These are phyloP conservation scores for Brachyhypopomus gauderio DNA, from an alignment of 2,113 vertebrate genomes.

Conservation along the genomic window DNA sequence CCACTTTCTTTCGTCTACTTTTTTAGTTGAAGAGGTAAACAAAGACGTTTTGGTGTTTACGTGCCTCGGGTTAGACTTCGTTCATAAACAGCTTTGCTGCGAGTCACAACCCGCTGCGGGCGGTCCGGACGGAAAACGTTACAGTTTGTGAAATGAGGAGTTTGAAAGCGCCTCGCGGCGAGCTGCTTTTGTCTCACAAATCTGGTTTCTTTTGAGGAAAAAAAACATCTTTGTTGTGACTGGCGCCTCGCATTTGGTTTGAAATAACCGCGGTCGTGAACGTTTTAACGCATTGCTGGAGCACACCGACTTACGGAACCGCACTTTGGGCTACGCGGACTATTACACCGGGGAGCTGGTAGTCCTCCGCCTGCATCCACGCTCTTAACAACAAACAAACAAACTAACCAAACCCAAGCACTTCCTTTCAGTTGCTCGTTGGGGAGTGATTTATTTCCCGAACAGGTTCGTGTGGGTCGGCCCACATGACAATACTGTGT, in stretches of 20 bases:
- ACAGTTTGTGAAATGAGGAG: not conserved
- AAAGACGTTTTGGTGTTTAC: not conserved
- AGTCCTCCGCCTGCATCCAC: too few species aligned
- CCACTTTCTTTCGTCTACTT: not conserved
- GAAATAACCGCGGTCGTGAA: not conserved
- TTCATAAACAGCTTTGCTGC: not conserved
- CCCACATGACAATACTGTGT: too few species aligned
- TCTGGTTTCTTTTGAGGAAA: not conserved
- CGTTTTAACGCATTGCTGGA: not conserved
- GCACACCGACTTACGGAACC: constrained; percentile 4
- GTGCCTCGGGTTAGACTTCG: not conserved
- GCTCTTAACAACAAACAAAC: too few species aligned
- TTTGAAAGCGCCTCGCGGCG: too few species aligned
- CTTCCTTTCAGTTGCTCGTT: too few species aligned
- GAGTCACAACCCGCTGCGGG: not conserved
- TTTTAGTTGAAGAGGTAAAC: not conserved
- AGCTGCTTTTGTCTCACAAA: not conserved
- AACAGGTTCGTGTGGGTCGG: not conserved
- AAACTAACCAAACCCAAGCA: not conserved
- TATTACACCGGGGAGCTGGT: not conserved
- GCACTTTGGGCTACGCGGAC: not conserved
- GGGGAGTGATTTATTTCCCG: not conserved
- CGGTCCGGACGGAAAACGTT: not conserved
- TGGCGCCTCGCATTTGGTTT: not conserved
- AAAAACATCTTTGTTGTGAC: not conserved